Evolutionary conservation across 2,113 vertebrate species (phyloP).

Genomic region (Naja naja): DNA sequence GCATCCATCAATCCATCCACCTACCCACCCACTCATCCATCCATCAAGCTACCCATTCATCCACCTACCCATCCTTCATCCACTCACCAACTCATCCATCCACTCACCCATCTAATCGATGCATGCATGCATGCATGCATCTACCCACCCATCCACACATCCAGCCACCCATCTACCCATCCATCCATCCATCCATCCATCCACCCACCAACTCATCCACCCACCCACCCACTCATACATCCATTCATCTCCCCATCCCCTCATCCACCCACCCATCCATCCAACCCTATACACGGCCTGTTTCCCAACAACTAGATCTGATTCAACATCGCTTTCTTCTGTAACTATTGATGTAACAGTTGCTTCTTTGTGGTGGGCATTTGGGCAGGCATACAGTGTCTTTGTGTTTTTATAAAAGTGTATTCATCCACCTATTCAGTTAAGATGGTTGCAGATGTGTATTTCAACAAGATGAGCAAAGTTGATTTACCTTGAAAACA

Average conservation of each 20-base stretch:
- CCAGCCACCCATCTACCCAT: fast-evolving
- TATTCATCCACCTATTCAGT: not conserved
- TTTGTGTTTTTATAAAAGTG: conserved; percentile 11
- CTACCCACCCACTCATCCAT: too few species aligned
- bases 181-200: too few species aligned
- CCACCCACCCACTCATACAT: too few species aligned
- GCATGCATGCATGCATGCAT: too few species aligned
- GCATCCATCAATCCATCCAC: not conserved
- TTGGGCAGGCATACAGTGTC: not conserved
- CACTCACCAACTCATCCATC: too few species aligned
- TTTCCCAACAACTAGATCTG: not conserved
- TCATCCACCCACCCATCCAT: not conserved
- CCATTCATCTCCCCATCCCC: too few species aligned
- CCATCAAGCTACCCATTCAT: fast-evolving
- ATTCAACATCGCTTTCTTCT: not conserved
- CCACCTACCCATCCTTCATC: too few species aligned
- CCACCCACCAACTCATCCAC: too few species aligned
- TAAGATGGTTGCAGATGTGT: not conserved
- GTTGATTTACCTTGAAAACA: not conserved
- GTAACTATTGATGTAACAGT: not conserved
- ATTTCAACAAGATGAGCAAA: not conserved
- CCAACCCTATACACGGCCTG: not conserved
- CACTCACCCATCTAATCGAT: too few species aligned
- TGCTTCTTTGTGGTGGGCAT: not conserved
- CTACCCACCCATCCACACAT: fast-evolving